These are phyloP conservation scores for Orchestes rusci DNA, from an alignment of 2,888 invertebrate species.

Conservation along the genomic window DNA sequence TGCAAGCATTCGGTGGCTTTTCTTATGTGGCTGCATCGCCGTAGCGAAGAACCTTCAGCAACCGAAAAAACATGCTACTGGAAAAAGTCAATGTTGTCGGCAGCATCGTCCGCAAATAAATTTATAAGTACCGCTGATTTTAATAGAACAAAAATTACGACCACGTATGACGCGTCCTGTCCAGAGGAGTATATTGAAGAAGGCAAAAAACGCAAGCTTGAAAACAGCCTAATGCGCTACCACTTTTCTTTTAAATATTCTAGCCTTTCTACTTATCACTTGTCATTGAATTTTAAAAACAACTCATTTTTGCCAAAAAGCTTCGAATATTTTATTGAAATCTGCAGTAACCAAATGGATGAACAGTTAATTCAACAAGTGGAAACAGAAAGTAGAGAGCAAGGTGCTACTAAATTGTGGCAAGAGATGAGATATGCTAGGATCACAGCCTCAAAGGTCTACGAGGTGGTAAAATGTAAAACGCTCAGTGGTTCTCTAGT, in stretches of 20 bases:
- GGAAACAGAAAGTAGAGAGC: slow-evolving; percentile 12
- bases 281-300: not conserved
- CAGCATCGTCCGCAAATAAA: not conserved
- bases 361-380: slow-evolving; percentile 4
- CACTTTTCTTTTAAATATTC: not conserved
- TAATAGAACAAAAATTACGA: not conserved
- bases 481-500: not conserved
- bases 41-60: slow-evolving; percentile 25
- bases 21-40: slow-evolving; percentile 26
- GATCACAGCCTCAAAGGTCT: slow-evolving; percentile 22
- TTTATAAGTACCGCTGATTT: not conserved
- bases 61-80: slow-evolving; percentile 19
- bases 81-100: slow-evolving; percentile 2
- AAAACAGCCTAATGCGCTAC: not conserved
- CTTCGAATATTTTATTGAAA: not conserved
- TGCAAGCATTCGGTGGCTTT: slow-evolving; percentile 8
- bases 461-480: not conserved
- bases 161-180: not conserved
- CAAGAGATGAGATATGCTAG: slow-evolving; percentile 20
- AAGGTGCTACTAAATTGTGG: slow-evolving; percentile 13
- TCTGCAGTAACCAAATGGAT: slow-evolving; percentile 13
- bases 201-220: not conserved
- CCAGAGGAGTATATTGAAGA: not conserved
- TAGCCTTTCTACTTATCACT: not conserved
- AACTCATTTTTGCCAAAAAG: not conserved